Evolutionary conservation across 2,888 invertebrate genomes (phyloP).

Genomic region (Philereme vetulata): DNA sequence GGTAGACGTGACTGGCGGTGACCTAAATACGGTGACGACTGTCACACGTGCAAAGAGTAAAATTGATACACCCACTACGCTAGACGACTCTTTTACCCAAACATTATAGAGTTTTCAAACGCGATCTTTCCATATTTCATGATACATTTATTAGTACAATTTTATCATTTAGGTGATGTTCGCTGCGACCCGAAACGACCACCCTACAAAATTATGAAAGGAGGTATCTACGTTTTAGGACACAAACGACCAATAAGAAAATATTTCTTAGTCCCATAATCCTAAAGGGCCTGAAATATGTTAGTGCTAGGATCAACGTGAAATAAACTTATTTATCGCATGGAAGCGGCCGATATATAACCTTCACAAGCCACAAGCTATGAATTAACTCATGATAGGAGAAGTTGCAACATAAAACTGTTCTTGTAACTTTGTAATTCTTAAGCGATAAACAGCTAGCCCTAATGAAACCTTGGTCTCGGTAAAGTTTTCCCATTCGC

Average conservation of each 20-base stretch:
- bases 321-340: constrained; percentile 51
- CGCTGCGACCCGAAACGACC: constrained; percentile 27
- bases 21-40: constrained; percentile 23
- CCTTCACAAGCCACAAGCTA: constrained; percentile 33
- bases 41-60: constrained; percentile 27
- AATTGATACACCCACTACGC: constrained; percentile 16
- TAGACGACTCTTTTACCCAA: constrained; percentile 9
- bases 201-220: constrained; percentile 45
- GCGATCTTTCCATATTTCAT: constrained; percentile 28
- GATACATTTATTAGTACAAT: constrained; percentile 28
- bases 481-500: constrained; percentile 24
- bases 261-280: constrained; percentile 46
- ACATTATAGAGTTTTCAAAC: constrained; percentile 28
- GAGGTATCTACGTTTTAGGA: constrained; percentile 48
- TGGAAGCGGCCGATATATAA: constrained; percentile 41
- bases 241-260: constrained; percentile 43
- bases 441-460: constrained; percentile 40
- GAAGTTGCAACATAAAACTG: constrained; percentile 46
- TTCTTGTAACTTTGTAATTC: constrained; percentile 48
- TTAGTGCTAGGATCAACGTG: constrained; percentile 48
- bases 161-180: constrained; percentile 29
- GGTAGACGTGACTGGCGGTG: constrained; percentile 19
- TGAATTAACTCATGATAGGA: constrained; percentile 48
- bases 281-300: constrained; percentile 54
- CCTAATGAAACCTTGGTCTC: constrained; percentile 41